Percentiles rank a stretch among this genome's conserved stretches.
Evolutionary conservation across 2,888 invertebrate genomes (phyloP).

Genomic region (Deilephila porcellus): DNA sequence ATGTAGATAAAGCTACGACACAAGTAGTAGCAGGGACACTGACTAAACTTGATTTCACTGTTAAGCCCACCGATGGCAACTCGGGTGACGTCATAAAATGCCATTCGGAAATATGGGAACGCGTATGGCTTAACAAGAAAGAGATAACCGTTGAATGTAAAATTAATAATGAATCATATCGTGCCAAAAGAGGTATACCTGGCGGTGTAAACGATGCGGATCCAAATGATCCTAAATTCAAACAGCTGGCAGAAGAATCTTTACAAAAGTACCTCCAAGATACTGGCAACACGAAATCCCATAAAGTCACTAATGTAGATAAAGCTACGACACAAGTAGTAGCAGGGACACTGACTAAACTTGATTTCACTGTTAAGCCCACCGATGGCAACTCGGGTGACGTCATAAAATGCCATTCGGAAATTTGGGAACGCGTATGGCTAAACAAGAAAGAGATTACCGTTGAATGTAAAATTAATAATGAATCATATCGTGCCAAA

Average conservation of each 20-base stretch:
- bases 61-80: slow-evolving; percentile 14
- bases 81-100: slow-evolving; percentile 35
- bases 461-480: slow-evolving; percentile 45
- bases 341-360: slow-evolving; percentile 57
- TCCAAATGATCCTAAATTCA: slow-evolving; percentile 42
- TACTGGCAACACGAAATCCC: slow-evolving; percentile 66
- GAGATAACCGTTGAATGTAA: slow-evolving; percentile 48
- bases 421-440: slow-evolving; percentile 44
- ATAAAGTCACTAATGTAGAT: slow-evolving; percentile 54
- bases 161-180: slow-evolving; percentile 32
- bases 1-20: slow-evolving; percentile 60
- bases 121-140: slow-evolving; percentile 42
- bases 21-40: slow-evolving; percentile 60
- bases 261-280: too few species aligned
- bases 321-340: slow-evolving; percentile 26
- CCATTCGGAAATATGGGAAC: slow-evolving; percentile 43
- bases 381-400: not conserved
- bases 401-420: slow-evolving; percentile 40
- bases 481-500: slow-evolving; percentile 35
- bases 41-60: slow-evolving; percentile 62
- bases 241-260: slow-evolving; percentile 25
- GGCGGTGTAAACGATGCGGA: slow-evolving; percentile 39
- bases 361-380: slow-evolving; percentile 48
- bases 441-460: slow-evolving; percentile 43
- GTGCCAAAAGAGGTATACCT: slow-evolving; percentile 32